Percentiles rank a stretch among this genome's conserved stretches.
Conservation (phyloP, 2,888 invertebrate species). For the Hypolimnas misippus region DNA sequence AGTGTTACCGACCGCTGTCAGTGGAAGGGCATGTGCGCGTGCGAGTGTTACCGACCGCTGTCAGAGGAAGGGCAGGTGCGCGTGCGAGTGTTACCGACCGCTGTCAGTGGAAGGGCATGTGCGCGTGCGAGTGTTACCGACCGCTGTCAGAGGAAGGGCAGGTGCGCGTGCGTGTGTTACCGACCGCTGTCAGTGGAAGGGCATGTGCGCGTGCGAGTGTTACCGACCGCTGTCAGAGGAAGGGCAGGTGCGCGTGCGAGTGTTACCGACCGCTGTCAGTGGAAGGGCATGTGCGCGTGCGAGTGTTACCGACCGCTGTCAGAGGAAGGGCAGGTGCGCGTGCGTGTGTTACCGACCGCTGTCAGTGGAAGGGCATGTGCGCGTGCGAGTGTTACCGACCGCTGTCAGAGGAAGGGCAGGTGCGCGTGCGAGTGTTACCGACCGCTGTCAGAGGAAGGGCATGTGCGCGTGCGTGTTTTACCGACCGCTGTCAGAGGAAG, state of each 20-base stretch:
- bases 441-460: conserved; percentile 64
- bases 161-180: not conserved
- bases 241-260: not conserved
- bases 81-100: not conserved
- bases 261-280: conserved; percentile 50
- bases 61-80: not conserved
- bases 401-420: not conserved
- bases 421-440: not conserved
- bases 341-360: not conserved
- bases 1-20: conserved; percentile 43
- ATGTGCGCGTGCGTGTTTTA: too few species aligned
- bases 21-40: conserved; percentile 57
- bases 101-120: conserved; percentile 62
- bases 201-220: not conserved
- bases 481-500: conserved; percentile 69
- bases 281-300: conserved; percentile 53
- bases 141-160: conserved; percentile 27
- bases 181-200: conserved; percentile 62
- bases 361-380: conserved; percentile 62
- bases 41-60: conserved; percentile 37
- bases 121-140: conserved; percentile 24
- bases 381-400: conserved; percentile 37
- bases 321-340: not conserved
- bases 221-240: conserved; percentile 37
- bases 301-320: conserved; percentile 37